Conservation (phyloP, 2,888 invertebrate genomes). For the Arrhopalites spinosus region DNA sequence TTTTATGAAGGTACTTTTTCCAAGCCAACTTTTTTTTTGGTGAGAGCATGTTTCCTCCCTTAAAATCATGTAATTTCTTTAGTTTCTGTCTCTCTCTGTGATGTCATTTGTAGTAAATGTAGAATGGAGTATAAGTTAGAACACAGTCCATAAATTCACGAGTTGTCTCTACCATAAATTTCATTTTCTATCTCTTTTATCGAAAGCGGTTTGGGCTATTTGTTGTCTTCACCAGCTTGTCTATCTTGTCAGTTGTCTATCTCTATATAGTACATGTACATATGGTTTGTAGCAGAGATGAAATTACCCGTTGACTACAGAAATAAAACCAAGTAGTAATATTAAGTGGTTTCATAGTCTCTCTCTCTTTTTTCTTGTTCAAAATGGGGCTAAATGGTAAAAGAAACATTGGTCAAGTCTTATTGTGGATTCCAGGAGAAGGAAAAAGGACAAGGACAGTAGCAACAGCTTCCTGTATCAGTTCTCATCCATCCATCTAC, state of each 20-base stretch:
- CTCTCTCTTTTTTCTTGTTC: not conserved
- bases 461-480: not conserved
- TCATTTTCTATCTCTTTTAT: not conserved
- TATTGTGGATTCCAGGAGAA: too few species aligned
- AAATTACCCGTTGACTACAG: constrained; percentile 24
- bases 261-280: not conserved
- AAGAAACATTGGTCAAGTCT: too few species aligned
- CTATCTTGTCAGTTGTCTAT: not conserved
- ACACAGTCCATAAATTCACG: constrained; percentile 20
- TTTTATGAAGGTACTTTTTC: constrained; percentile 17
- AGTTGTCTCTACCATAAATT: not conserved
- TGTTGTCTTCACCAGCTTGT: not conserved
- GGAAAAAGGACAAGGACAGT: too few species aligned
- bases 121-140: too few species aligned
- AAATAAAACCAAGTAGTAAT: constrained; percentile 33
- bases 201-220: not conserved
- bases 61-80: too few species aligned
- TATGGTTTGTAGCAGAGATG: not conserved
- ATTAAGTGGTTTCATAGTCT: constrained; percentile 20
- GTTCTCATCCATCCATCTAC: not conserved
- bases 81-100: too few species aligned
- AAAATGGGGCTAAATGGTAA: too few species aligned
- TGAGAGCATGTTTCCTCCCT: too few species aligned
- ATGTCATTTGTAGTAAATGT: too few species aligned
- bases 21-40: too few species aligned